Conservation (phyloP, 2,113 vertebrate genomes). For the Aptenodytes patagonicus region DNA sequence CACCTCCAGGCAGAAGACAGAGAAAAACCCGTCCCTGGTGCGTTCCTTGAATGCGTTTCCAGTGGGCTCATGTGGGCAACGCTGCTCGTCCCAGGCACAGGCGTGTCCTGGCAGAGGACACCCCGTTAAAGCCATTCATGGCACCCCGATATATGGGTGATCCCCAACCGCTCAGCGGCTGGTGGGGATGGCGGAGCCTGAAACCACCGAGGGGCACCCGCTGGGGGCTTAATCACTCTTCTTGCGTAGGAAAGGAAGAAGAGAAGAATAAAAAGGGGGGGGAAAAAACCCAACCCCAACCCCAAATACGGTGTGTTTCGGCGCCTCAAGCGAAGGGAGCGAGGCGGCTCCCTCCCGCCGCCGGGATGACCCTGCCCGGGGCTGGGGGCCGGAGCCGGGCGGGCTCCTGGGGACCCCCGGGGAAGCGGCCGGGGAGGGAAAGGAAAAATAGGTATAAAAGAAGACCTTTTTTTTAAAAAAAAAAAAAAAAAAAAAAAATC, state of each 20-base stretch:
- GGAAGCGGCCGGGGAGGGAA: no score
- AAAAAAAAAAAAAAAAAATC: no score
- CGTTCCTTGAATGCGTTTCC: neutral
- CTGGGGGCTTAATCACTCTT: neutral
- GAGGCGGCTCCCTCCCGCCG: neutral
- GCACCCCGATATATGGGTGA: rapidly evolving
- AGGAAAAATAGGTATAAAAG: neutral
- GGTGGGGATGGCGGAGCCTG: no score
- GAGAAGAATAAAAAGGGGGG: neutral
- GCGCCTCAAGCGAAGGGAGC: neutral
- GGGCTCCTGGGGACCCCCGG: neutral
- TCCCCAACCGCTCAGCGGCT: rapidly evolving
- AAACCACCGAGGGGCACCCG: neutral
- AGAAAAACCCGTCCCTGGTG: rapidly evolving
- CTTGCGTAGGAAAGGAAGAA: neutral
- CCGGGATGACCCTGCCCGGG: no score
- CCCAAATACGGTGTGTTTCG: rapidly evolving
- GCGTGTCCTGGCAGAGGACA: no score
- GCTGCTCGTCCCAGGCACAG: neutral
- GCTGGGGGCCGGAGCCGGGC: neutral
- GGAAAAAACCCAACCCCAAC: neutral
- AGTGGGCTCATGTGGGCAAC: rapidly evolving
- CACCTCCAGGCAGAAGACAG: neutral
- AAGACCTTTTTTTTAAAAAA: no score
- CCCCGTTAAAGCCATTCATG: neutral